Conservation (phyloP, 2,888 invertebrate genomes). For the Morpho helenor region DNA sequence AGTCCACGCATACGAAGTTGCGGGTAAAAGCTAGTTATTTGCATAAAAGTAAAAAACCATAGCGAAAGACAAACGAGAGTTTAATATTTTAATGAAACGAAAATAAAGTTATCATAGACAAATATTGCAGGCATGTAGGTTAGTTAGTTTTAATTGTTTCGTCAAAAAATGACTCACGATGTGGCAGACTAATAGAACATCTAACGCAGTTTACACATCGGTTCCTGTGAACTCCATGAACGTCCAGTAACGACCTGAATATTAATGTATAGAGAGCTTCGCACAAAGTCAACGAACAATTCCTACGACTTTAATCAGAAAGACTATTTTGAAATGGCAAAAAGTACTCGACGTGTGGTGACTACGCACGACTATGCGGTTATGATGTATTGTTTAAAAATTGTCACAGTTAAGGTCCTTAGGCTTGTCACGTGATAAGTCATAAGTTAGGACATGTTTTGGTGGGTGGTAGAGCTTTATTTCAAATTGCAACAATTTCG, state of each 20-base stretch:
- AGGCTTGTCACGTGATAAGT: background rate
- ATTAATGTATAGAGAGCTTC: slow-evolving; percentile 35
- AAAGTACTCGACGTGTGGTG: slow-evolving; percentile 7
- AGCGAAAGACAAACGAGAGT: too few species aligned
- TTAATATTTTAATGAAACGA: too few species aligned
- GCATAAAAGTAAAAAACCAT: too few species aligned
- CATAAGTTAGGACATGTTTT: too few species aligned
- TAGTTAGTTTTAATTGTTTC: slow-evolving; percentile 9
- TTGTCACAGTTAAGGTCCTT: background rate
- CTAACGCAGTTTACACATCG: slow-evolving; percentile 35
- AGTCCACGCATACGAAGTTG: too few species aligned
- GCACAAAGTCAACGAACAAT: slow-evolving; percentile 1
- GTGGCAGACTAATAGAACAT: slow-evolving; percentile 46
- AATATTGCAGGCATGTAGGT: too few species aligned
- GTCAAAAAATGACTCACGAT: slow-evolving; percentile 30
- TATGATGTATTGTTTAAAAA: slow-evolving; percentile 14
- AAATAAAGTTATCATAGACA: too few species aligned
- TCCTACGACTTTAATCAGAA: slow-evolving; percentile 3
- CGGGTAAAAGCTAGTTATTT: too few species aligned
- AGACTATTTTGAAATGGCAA: slow-evolving; percentile 10
- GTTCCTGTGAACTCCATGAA: slow-evolving; percentile 43
- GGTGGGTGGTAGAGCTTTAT: too few species aligned
- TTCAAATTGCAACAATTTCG: too few species aligned
- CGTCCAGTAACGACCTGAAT: slow-evolving; percentile 47
- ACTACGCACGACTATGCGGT: slow-evolving; percentile 20